Evolutionary conservation across 2,797 vertebrate species (phyloP).

Genomic region (Artibeus jamaicensis): DNA sequence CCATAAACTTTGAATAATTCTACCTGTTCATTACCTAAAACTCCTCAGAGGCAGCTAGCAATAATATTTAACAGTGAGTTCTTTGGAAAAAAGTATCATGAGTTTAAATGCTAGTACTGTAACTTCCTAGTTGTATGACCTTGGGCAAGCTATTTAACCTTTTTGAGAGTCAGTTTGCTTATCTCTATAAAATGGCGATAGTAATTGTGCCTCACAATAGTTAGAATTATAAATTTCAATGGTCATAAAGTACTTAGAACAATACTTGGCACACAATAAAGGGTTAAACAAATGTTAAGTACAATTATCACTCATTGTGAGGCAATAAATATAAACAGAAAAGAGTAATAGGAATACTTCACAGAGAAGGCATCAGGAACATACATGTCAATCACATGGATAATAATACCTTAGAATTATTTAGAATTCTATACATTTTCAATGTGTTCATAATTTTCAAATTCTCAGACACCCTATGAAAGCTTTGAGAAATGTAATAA

Average conservation of each 20-base stretch:
- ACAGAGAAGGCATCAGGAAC: neutral
- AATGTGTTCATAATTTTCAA: neutral
- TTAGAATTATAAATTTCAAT: neutral
- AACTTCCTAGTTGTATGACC: neutral
- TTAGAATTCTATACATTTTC: constrained; percentile 3
- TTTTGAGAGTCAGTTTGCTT: constrained; percentile 20
- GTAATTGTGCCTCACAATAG: neutral
- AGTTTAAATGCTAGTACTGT: neutral
- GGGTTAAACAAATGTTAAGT: neutral
- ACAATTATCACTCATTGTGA: neutral
- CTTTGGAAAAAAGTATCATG: neutral
- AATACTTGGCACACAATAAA: neutral
- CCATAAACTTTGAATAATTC: constrained; percentile 11
- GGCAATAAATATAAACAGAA: neutral
- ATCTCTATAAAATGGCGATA: neutral
- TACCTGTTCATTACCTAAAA: neutral
- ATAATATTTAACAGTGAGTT: neutral
- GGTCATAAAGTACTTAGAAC: neutral
- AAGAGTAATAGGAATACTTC: neutral
- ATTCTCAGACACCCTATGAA: neutral
- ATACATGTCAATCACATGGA: neutral
- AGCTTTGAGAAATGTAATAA: constrained; percentile 46
- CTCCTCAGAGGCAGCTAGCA: neutral
- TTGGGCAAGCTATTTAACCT: neutral
- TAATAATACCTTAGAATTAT: neutral